Evolutionary conservation across 1,140 invertebrate genomes (phyloP).

Genomic region (Helicoverpa zea): DNA sequence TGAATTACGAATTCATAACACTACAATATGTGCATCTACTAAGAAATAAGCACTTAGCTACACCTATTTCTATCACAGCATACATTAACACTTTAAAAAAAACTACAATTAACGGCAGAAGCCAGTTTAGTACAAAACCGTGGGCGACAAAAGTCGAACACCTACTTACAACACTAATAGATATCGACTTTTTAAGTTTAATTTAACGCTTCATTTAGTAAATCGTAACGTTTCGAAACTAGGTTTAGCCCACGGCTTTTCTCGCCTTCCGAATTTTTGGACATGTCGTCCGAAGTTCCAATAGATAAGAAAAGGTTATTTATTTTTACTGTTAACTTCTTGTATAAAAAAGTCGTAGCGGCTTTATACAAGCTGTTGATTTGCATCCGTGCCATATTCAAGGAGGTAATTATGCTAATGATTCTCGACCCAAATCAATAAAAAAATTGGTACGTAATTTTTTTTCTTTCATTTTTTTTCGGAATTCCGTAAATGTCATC

Average conservation of each 20-base stretch:
- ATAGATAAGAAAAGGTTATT: too few species aligned
- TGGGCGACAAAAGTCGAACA: slow-evolving; percentile 35
- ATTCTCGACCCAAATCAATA: too few species aligned
- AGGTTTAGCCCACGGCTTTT: slow-evolving; percentile 19
- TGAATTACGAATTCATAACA: too few species aligned
- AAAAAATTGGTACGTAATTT: too few species aligned
- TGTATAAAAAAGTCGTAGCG: too few species aligned
- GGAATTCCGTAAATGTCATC: too few species aligned
- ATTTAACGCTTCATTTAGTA: slow-evolving; percentile 47
- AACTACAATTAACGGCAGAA: slow-evolving; percentile 39
- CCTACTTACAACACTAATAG: slow-evolving; percentile 40
- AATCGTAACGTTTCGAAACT: slow-evolving; percentile 37
- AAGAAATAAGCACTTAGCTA: slow-evolving; percentile 6
- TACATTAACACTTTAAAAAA: slow-evolving; percentile 26
- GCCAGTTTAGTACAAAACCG: slow-evolving; percentile 20
- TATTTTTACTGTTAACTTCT: too few species aligned
- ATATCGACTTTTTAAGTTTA: slow-evolving; percentile 41
- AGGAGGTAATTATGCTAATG: too few species aligned
- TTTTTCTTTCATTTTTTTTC: too few species aligned
- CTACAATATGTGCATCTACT: not conserved
- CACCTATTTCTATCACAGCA: slow-evolving; percentile 28
- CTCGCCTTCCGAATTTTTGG: slow-evolving; percentile 19
- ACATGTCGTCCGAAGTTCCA: not conserved
- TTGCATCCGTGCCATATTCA: too few species aligned
- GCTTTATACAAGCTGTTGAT: too few species aligned